A percentile compares a stretch with the other conserved stretches of the same genome.
phyloP scores from a whole-genome alignment of 2,888 invertebrate genomes.

The Ennomos erosarius region DNA sequence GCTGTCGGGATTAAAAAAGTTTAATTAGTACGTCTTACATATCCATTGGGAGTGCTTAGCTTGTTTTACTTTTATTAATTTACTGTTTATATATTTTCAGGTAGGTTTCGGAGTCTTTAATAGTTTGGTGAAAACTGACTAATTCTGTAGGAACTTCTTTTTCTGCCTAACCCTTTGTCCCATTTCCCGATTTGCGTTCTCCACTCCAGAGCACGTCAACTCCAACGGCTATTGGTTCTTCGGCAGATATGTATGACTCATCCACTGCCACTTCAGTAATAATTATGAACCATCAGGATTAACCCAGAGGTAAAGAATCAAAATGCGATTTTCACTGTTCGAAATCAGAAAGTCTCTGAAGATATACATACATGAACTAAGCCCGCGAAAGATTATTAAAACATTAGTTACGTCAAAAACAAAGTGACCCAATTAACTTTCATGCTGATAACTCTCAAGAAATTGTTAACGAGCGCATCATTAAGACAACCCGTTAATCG shows the following conservation, averaged over 20 bases:
- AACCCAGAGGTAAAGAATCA: constrained; percentile 3
- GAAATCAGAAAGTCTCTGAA: not conserved
- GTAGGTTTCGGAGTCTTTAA: too few species aligned
- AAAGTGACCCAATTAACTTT: constrained; percentile 47
- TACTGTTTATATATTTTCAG: too few species aligned
- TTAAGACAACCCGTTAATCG: constrained; percentile 54
- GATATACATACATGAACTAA: not conserved
- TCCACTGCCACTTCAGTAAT: too few species aligned
- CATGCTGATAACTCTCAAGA: constrained; percentile 30
- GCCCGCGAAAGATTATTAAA: not conserved
- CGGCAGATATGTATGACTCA: too few species aligned
- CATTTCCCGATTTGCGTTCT: too few species aligned
- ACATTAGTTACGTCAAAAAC: constrained; percentile 5
- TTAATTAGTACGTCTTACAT: constrained; percentile 69
- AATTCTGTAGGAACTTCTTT: too few species aligned
- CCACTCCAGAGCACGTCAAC: too few species aligned
- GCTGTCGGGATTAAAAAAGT: constrained; percentile 73
- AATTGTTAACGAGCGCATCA: constrained; percentile 47
- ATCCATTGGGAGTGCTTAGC: constrained; percentile 47
- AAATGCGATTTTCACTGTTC: constrained; percentile 1
- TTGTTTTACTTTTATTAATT: constrained; percentile 27
- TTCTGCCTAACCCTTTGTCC: too few species aligned
- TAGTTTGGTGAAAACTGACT: too few species aligned
- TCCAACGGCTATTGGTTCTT: too few species aligned
- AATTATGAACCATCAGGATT: too few species aligned